Evolutionary conservation across 30 jellyfish, hydroid and myxozoan species (phyloP), one percentile per base, ranked within the genome.

Genomic region (Turritopsis rubra): DNA sequence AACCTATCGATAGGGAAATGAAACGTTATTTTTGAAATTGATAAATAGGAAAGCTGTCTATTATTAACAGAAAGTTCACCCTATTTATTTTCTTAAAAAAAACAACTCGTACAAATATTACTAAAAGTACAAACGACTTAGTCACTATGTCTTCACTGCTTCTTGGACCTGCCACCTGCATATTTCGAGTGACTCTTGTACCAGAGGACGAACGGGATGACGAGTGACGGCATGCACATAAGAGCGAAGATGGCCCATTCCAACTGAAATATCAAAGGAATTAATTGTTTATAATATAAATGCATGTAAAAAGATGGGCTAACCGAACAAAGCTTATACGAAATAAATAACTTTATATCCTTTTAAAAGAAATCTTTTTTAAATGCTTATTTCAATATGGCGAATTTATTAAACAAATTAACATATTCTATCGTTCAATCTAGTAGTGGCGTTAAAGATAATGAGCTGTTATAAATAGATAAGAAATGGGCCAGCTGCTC

Each of bases 221-320:
- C 78, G 19, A 92, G 74, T 13, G 98, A 92, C 84, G 98, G 98
- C 75, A 93, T 84, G 88, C 98, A 87, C 96, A 92, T 85, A 54
- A 92, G 71, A 53, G 96, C 96, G 82, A 92, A 92, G 27, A 87
- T 80, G 68, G 96, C 82, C 98, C 98, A 92, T 88, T 92, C 98
- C 53, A 92, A 88, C 98, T 92, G 86, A 28, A 87, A 88, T 1
- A 21, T 1, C 66, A 66, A 66, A 53, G 82, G n/a, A 30, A 18
- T 21, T 25, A 29, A 29, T 17, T 20, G 20, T 25, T 21, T 17
- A 0, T 16, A 19, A 21, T 20, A 75, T 75, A 16, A 20, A 25
- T 30, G n/a, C 16, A 0, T 75, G 18, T 26, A 29, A 75, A 66
- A 28, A 54, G n/a, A n/a, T n/a, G n/a, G n/a, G n/a, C n/a, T n/a